These are phyloP conservation scores for Tetranychus cinnabarinus DNA, from an alignment of 1,140 invertebrate species.

Conservation along the genomic window DNA sequence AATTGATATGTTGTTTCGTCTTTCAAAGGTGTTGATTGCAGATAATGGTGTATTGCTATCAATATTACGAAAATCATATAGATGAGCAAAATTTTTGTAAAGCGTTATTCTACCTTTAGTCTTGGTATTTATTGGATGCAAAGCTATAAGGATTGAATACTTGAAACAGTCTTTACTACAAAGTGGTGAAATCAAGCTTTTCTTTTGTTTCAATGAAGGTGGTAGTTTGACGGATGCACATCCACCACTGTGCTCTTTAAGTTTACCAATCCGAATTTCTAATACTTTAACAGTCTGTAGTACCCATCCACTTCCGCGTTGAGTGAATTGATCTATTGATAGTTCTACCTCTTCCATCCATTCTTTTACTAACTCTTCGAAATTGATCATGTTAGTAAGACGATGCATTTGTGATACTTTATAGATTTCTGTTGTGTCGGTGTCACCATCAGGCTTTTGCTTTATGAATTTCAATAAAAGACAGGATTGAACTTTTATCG, in stretches of 20 bases:
- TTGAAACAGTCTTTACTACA: background rate
- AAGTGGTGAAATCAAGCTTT: background rate
- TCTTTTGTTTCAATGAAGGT: background rate
- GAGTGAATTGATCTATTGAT: background rate
- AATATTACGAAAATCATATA: background rate
- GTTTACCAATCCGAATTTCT: background rate
- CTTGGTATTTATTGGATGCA: background rate
- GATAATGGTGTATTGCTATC: background rate
- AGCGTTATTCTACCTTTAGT: background rate
- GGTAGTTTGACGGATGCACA: background rate
- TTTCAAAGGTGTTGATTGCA: background rate
- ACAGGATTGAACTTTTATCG: too few species aligned
- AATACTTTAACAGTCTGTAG: background rate
- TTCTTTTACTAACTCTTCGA: background rate
- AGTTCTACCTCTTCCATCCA: background rate
- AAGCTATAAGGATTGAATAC: background rate
- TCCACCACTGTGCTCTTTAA: background rate
- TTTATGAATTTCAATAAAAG: background rate
- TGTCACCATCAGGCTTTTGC: background rate
- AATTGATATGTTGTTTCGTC: background rate
- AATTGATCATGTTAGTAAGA: background rate
- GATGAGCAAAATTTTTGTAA: background rate
- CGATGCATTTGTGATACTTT: background rate
- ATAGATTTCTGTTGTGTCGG: background rate
- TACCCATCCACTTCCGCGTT: background rate